These are phyloP conservation scores for Nomada lathburiana DNA, from an alignment of 2,888 invertebrate species.

Conservation along the genomic window DNA sequence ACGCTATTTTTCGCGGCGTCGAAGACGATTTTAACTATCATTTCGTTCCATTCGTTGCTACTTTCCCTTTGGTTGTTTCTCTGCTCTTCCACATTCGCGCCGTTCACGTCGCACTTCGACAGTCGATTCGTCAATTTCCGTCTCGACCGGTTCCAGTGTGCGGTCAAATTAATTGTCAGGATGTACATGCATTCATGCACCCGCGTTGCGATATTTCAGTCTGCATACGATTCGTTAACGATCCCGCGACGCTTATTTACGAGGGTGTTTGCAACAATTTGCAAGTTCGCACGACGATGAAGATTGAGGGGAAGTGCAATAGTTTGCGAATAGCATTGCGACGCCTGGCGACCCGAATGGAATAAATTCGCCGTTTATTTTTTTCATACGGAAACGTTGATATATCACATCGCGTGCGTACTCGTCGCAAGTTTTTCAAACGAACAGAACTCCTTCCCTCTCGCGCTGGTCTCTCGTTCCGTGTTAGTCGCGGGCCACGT, in stretches of 20 bases:
- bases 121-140: background rate
- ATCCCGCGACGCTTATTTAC: background rate
- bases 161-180: conserved; percentile 1
- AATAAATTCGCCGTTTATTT: conserved; percentile 10
- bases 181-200: background rate
- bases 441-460: conserved; percentile 8
- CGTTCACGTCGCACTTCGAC: background rate
- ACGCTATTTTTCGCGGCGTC: background rate
- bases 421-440: background rate
- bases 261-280: conserved; percentile 5
- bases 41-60: background rate
- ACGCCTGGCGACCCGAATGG: background rate
- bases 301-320: conserved; percentile 1
- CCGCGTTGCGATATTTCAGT: background rate
- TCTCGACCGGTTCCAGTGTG: background rate
- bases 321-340: background rate
- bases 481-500: conserved; percentile 26
- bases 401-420: background rate
- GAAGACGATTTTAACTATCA: background rate
- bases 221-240: conserved; percentile 5
- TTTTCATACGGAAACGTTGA: conserved; percentile 1
- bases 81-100: background rate
- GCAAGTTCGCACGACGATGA: conserved; percentile 1
- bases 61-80: background rate
- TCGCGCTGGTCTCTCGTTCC: conserved; percentile 3